Conservation (phyloP, 2,888 invertebrate genomes). For the Hirtodrosophila trivittata region DNA sequence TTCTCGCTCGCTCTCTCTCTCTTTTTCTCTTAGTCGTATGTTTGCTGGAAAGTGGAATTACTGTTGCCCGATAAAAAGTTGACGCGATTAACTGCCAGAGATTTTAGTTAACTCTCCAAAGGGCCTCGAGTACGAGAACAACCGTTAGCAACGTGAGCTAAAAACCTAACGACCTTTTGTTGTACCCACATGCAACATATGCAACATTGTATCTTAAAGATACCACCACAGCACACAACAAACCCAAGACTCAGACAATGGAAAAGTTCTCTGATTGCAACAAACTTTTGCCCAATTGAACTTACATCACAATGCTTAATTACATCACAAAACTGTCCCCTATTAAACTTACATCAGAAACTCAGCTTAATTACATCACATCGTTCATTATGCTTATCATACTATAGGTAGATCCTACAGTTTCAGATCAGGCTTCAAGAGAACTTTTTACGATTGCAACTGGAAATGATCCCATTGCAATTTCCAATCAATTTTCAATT, state of each 20-base stretch:
- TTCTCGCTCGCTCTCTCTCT: slow-evolving; percentile 4
- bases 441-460: too few relatives aligned
- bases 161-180: slow-evolving; percentile 11
- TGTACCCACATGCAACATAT: slow-evolving; percentile 1
- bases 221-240: neutral
- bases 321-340: too few relatives aligned
- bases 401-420: too few relatives aligned
- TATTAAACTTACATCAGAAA: too few relatives aligned
- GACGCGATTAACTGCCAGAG: slow-evolving; percentile 69
- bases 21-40: slow-evolving; percentile 12
- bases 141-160: slow-evolving; percentile 39
- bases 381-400: too few relatives aligned
- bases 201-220: slow-evolving; percentile 10
- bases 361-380: too few relatives aligned
- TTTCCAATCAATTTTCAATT: too few relatives aligned
- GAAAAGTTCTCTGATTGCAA: slow-evolving; percentile 1
- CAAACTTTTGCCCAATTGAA: neutral
- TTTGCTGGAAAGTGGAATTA: slow-evolving; percentile 54
- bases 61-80: slow-evolving; percentile 65
- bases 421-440: too few relatives aligned
- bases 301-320: too few relatives aligned
- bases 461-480: too few relatives aligned
- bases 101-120: slow-evolving; percentile 15
- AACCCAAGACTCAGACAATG: neutral
- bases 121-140: slow-evolving; percentile 21